Evolutionary conservation across 1,140 invertebrate species (phyloP).

Genomic region (Micrasema longulum): DNA sequence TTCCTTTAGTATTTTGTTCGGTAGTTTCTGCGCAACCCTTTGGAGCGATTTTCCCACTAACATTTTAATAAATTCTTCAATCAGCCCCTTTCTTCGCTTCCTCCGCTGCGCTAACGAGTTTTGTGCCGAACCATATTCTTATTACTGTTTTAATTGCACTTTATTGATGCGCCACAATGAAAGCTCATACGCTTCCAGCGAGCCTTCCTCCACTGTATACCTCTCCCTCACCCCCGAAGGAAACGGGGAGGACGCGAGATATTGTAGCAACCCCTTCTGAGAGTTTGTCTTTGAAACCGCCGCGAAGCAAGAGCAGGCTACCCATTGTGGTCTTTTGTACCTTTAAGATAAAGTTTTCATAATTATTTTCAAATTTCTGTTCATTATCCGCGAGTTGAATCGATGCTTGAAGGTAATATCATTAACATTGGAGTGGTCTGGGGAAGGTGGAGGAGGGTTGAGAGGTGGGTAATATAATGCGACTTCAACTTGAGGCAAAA

Average conservation of each 20-base stretch:
- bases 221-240: not conserved
- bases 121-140: constrained; percentile 54
- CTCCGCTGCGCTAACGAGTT: constrained; percentile 54
- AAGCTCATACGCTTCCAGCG: constrained; percentile 40
- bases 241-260: not conserved
- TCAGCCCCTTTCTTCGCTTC: constrained; percentile 50
- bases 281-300: constrained; percentile 48
- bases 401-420: constrained; percentile 54
- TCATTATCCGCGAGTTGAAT: constrained; percentile 55
- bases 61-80: constrained; percentile 56
- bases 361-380: constrained; percentile 56
- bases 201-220: not conserved
- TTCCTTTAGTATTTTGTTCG: not conserved
- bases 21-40: constrained; percentile 35
- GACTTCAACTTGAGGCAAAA: constrained; percentile 12
- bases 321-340: constrained; percentile 54
- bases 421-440: constrained; percentile 52
- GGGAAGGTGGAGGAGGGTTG: too few relatives aligned
- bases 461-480: constrained; percentile 43
- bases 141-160: constrained; percentile 56
- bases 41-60: constrained; percentile 49
- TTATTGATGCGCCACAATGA: constrained; percentile 55
- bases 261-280: too few relatives aligned
- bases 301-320: constrained; percentile 25
- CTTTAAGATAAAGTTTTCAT: constrained; percentile 56